Percentiles rank a stretch among this genome's conserved stretches.
These are phyloP conservation scores for Amphiprion ocellaris DNA, from an alignment of 2,113 vertebrate genomes.

Conservation along the genomic window DNA sequence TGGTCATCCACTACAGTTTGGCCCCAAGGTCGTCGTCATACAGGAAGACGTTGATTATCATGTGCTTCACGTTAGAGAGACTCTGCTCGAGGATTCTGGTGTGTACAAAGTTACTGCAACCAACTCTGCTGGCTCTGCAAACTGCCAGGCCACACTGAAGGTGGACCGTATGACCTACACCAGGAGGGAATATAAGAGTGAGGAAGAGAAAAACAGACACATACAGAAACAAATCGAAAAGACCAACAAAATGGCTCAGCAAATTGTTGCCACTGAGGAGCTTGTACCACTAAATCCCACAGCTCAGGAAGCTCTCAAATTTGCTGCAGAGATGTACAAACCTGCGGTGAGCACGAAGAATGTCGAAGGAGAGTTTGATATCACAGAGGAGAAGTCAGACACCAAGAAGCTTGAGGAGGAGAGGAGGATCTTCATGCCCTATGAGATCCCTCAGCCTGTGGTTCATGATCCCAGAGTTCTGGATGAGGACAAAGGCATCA, in stretches of 20 bases:
- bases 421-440: constrained; percentile 93
- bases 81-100: constrained; percentile 94
- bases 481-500: constrained; percentile 93
- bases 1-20: constrained; percentile 89
- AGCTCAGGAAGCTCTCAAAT: constrained; percentile 94
- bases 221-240: constrained; percentile 96
- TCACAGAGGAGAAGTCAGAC: constrained; percentile 88
- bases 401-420: constrained; percentile 88
- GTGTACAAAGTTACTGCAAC: constrained; percentile 96
- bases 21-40: constrained; percentile 91
- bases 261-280: constrained; percentile 89
- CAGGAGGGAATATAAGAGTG: constrained; percentile 92
- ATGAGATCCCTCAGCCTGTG: constrained; percentile 93
- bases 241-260: constrained; percentile 95
- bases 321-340: constrained; percentile 95
- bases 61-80: constrained; percentile 93
- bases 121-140: constrained; percentile 92
- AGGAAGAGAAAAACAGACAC: constrained; percentile 90
- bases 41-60: constrained; percentile 93
- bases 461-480: constrained; percentile 84
- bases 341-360: constrained; percentile 97
- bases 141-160: constrained; percentile 94
- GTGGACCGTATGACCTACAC: constrained; percentile 93
- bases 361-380: constrained; percentile 94
- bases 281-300: constrained; percentile 91